Evolutionary conservation across 1,140 invertebrate genomes (phyloP).

Genomic region (Caenorhabditis latens): DNA sequence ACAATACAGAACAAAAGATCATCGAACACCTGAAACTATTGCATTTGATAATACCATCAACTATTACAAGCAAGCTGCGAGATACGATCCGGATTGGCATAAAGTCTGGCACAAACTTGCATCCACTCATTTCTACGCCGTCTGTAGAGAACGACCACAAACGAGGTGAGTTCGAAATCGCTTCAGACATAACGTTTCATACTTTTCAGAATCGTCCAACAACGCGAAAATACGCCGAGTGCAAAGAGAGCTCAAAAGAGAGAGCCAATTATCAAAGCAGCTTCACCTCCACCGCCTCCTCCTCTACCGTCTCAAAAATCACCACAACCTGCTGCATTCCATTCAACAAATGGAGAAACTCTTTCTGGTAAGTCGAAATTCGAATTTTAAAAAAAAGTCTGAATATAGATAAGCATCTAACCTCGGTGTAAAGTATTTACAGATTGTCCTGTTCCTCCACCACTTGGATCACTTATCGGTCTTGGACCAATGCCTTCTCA

Average conservation of each 20-base stretch:
- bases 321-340: conserved; percentile 32
- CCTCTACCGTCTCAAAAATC: conserved; percentile 33
- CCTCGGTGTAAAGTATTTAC: neutral
- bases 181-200: neutral
- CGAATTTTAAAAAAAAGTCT: too few species aligned
- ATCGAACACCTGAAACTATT: conserved; percentile 12
- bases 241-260: neutral
- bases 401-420: neutral
- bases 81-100: conserved; percentile 85
- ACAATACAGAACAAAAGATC: conserved; percentile 1
- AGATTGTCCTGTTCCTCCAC: conserved; percentile 41
- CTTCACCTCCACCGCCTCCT: neutral
- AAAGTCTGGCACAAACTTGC: conserved; percentile 94
- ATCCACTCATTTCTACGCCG: conserved; percentile 96
- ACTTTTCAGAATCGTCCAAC: neutral
- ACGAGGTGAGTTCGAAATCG: neutral
- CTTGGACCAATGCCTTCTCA: conserved; percentile 15
- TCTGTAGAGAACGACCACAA: conserved; percentile 78
- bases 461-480: conserved; percentile 29
- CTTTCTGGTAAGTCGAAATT: neutral
- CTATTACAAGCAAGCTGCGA: conserved; percentile 88
- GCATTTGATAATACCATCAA: conserved; percentile 83
- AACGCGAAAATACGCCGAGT: neutral
- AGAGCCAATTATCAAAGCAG: neutral
- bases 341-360: neutral